phyloP scores from a whole-genome alignment of 2,113 vertebrate genomes.

The Atrichornis clamosus region DNA sequence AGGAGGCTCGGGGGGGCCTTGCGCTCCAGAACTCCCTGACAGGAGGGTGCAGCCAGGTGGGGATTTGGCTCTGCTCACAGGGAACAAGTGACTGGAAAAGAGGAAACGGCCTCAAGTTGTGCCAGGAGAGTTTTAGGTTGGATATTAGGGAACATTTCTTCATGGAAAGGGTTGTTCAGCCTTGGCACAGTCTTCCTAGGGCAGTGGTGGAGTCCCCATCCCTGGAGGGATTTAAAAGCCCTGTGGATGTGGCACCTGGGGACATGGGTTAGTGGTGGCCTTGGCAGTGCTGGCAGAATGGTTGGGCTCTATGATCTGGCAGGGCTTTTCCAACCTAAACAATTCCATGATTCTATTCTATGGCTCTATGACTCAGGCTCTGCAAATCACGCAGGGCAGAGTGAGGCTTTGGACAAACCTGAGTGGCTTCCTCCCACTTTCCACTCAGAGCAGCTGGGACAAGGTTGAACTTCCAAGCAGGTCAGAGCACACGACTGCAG shows the following conservation, averaged over 20 bases:
- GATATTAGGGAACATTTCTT: not conserved
- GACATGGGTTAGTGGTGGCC: not conserved
- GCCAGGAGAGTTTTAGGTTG: not conserved
- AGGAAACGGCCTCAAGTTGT: not conserved
- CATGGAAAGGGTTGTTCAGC: not conserved
- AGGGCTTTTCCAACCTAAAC: not conserved
- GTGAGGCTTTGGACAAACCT: not conserved
- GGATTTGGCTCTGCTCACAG: not conserved
- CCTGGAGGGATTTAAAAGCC: not conserved
- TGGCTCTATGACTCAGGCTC: not conserved
- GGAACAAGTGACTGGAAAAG: not conserved
- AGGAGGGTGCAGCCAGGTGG: rapidly evolving
- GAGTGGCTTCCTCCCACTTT: not conserved
- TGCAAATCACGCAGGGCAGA: not conserved
- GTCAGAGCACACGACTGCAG: not conserved
- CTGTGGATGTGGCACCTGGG: not conserved
- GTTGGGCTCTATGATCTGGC: not conserved
- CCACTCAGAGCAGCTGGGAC: not conserved
- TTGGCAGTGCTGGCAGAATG: not conserved
- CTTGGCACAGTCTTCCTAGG: not conserved
- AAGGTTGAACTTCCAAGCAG: not conserved
- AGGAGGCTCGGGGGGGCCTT: not conserved
- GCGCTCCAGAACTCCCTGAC: not conserved
- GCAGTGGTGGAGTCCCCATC: not conserved
- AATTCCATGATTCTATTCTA: not conserved